These are phyloP conservation scores for Penaeus indicus DNA, from an alignment of 1,140 invertebrate genomes.

Conservation along the genomic window DNA sequence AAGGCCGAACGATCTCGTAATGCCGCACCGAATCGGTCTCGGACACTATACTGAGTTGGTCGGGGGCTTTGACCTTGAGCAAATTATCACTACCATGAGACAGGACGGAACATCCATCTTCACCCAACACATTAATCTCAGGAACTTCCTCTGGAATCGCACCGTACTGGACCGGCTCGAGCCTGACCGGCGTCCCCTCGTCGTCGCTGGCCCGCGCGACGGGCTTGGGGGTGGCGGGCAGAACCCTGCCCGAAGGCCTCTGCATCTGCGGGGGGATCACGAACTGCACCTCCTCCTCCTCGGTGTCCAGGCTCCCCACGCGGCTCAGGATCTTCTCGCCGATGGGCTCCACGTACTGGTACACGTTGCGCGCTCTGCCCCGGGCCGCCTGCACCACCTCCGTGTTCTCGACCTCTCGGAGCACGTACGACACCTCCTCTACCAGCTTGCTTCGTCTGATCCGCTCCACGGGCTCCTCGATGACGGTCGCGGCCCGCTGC, in stretches of 20 bases:
- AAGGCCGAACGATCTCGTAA: slow-evolving; percentile 64
- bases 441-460: slow-evolving; percentile 52
- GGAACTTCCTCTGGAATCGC: slow-evolving; percentile 59
- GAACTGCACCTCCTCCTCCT: slow-evolving; percentile 61
- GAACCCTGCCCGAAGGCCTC: slow-evolving; percentile 19
- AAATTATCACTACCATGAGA: slow-evolving; percentile 61
- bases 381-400: slow-evolving; percentile 63
- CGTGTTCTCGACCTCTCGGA: slow-evolving; percentile 58
- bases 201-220: slow-evolving; percentile 28
- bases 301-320: slow-evolving; percentile 59
- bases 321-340: slow-evolving; percentile 63
- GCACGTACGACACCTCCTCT: slow-evolving; percentile 53
- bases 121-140: slow-evolving; percentile 57
- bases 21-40: slow-evolving; percentile 64
- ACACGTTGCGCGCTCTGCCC: slow-evolving; percentile 58
- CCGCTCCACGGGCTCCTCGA: slow-evolving; percentile 54
- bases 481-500: slow-evolving; percentile 51
- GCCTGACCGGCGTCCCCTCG: slow-evolving; percentile 36
- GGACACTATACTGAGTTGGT: slow-evolving; percentile 66
- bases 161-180: slow-evolving; percentile 54
- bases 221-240: slow-evolving; percentile 33
- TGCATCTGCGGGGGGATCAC: slow-evolving; percentile 62
- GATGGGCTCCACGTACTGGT: slow-evolving; percentile 64
- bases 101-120: slow-evolving; percentile 61
- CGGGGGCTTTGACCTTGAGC: slow-evolving; percentile 64